phyloP scores from a whole-genome alignment of 1,140 invertebrate genomes.

The Aphelenchoides besseyi region DNA sequence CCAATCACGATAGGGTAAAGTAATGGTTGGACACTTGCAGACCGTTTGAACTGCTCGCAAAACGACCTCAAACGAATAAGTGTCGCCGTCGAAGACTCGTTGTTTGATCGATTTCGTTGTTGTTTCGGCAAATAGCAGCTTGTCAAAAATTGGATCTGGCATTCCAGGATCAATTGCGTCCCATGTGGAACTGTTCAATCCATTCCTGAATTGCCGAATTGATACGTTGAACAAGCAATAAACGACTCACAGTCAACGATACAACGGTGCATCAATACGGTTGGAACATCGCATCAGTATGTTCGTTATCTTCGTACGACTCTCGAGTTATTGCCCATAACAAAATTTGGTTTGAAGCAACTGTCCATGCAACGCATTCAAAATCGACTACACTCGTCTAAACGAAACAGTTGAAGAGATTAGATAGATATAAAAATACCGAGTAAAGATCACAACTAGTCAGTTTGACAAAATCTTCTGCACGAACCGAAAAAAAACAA shows the following conservation, averaged over 20 bases:
- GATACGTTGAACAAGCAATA: neutral
- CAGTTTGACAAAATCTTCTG: neutral
- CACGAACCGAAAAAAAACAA: neutral
- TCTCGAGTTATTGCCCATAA: slow-evolving; percentile 16
- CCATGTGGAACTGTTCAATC: neutral
- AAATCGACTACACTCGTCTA: slow-evolving; percentile 19
- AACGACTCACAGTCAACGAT: neutral
- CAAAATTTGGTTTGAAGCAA: neutral
- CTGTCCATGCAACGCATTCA: neutral
- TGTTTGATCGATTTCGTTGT: slow-evolving; percentile 26
- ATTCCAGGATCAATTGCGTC: neutral
- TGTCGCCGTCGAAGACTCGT: slow-evolving; percentile 36
- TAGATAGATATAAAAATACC: neutral
- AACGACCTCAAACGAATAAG: slow-evolving; percentile 37
- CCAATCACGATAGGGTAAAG: slow-evolving; percentile 32
- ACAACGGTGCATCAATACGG: slow-evolving; percentile 9
- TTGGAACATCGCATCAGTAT: slow-evolving; percentile 5
- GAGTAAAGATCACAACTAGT: slow-evolving; percentile 4
- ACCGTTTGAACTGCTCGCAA: slow-evolving; percentile 29
- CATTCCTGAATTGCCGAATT: neutral
- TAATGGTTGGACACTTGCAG: slow-evolving; percentile 14
- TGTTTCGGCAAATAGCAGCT: neutral
- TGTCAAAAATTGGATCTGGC: slow-evolving; percentile 3
- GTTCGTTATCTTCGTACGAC: slow-evolving; percentile 12
- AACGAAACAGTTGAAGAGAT: neutral